Evolutionary conservation across 2,113 vertebrate species (phyloP), one percentile per base, ranked within the genome.

Genomic region (Promerops cafer): DNA sequence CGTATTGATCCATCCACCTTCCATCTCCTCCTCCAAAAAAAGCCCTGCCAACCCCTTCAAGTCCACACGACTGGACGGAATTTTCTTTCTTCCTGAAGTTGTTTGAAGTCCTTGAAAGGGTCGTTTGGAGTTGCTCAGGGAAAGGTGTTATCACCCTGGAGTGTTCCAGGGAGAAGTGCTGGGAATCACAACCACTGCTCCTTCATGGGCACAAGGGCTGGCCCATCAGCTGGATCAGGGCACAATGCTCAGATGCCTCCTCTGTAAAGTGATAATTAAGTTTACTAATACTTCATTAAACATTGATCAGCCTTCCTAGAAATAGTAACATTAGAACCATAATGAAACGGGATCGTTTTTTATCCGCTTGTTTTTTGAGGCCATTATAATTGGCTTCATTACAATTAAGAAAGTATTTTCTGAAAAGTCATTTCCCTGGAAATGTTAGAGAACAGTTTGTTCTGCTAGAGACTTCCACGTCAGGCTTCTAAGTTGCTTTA

Each of bases 341-440:
- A 95, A 97, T 35, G 93, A 95, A 96, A 83, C 39, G 75, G 74
- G 69, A 91, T 70, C 64, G 12, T 79, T 90, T 87, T 91, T 93
- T 44, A 97, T 89, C 93, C 63, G 82, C 83, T 91, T 94, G 88
- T 82, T 93, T 93, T 97, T 95, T 83, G 80, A 95, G 94, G 76
- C 91, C 88, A 79, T 94, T 60, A 77, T 94, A 97, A 96, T 91
- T 96, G 95, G 91, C 92, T 96, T 94, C 89, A 92, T 93, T 91
- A 96, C 93, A 96, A 96, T 96, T 96, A 93, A 96, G 97, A 94
- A 97, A 96, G 94, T 83, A 82, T 88, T 95, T 97, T 94, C 84
- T 45, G 37, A 83, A 96, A 96, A 94, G 90, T 71, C 82, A 89
- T 87, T 97, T 96, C 93, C 76, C 89, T 96, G 95, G 92, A 96